Evolutionary conservation across 2,797 vertebrate genomes (phyloP).

Genomic region (Smutsia temminckii): DNA sequence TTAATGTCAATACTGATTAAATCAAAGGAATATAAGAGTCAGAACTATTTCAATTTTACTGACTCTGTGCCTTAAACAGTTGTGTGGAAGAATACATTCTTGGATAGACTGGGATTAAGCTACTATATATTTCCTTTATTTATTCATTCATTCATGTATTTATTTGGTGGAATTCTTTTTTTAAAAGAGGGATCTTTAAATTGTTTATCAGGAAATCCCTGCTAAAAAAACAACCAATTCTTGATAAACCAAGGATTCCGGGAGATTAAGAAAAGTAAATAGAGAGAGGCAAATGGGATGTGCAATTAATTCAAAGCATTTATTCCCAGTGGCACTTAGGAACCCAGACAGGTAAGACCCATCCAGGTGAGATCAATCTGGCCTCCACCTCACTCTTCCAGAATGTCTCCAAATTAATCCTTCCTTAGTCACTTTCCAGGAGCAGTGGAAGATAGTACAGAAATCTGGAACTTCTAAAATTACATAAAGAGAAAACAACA

Average conservation of each 20-base stretch:
- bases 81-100: neutral
- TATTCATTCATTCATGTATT: constrained; percentile 4
- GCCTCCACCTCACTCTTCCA: neutral
- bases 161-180: constrained; percentile 22
- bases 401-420: neutral
- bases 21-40: neutral
- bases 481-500: neutral
- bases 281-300: neutral
- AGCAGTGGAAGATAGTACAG: neutral
- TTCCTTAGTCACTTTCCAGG: neutral
- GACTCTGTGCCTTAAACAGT: neutral
- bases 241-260: neutral
- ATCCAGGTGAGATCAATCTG: neutral
- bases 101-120: neutral
- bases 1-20: neutral
- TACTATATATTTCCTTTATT: neutral
- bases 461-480: neutral
- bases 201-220: constrained; percentile 46
- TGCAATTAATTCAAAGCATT: neutral
- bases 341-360: neutral
- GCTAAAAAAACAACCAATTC: constrained; percentile 22
- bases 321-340: neutral
- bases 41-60: neutral
- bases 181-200: neutral
- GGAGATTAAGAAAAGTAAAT: constrained; percentile 25